Evolutionary conservation across 2,888 invertebrate genomes (phyloP), one percentile per base, ranked within the genome.

Genomic region (Petrolisthes cinctipes): DNA sequence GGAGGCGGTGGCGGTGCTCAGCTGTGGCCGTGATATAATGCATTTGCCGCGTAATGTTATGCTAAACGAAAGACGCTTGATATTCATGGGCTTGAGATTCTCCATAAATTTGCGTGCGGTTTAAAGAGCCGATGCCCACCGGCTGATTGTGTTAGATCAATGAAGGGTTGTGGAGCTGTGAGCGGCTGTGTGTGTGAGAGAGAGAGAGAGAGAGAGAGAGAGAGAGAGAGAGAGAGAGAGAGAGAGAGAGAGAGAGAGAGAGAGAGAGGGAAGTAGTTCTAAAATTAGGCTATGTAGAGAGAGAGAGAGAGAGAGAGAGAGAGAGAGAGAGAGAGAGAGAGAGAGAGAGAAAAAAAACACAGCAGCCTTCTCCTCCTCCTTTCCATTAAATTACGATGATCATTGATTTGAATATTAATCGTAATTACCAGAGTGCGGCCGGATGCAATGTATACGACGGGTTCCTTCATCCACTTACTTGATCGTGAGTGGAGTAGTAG

Each of bases 21-120:
- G 56, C 66, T 61, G 51, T 80, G 76, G 51, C 54, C 37, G 81
- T 78, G 82, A 68, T 76, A 66, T 86, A 76, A 86, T 82, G 86
- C 82, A 82, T n/a, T 66, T 61, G 82, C 68, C 17, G 56, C 54
- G 78, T 86, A 82, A 82, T 78, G 75, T 76, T 75, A 86, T 86
- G 86, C 61, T 82, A 86, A 86, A 82, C 82, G 82, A 78, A 56
- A 78, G 78, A 37, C 78, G 82, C 56, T 86, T 86, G 68, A 66
- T 86, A 86, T 86, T 86, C 86, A 86, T 86, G 79, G 82, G 54
- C 20, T 75, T 57, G 37, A 82, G 86, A 82, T 76, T 86, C 56
- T 82, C 78, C 86, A 86, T 86, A 86, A 86, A 86, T 86, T 82
- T 82, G 78, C 23, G 78, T 82, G 82, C 54, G 86, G 82, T 82